Evolutionary conservation across 2,113 vertebrate species (phyloP), one percentile per base, ranked within the genome.

Genomic region (Albula goreensis): DNA sequence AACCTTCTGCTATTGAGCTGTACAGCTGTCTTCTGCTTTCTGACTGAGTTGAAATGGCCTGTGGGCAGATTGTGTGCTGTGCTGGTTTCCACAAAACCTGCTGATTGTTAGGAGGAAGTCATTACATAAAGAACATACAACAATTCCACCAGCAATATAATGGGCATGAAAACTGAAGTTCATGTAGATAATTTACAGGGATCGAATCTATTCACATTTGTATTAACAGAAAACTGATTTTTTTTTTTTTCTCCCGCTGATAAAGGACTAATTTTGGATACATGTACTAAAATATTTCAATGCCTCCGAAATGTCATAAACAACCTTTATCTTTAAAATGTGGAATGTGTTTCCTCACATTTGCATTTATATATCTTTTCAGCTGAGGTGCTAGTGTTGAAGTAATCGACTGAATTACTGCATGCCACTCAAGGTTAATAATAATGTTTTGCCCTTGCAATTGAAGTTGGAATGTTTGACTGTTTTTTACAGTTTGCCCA

Each of bases 81-180:
- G 84, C 89, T 77, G 52, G 85, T 82, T 85, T 81, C 84, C 85
- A 87, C 77, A 90, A 92, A 87, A 86, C 87, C 84, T 81, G 79
- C 63, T 88, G 87, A 94, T 91, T 89, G 92, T 84, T 88, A 79
- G 11, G 78, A 86, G 88, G 87, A 89, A 91, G n/a, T 92, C 83
- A 83, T 90, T 88, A 86, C 87, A 50, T 50, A 60, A 83, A 83
- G 17, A 83, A 83, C 74, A 41, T 74, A 49, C n/a, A 9, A 74
- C 70, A 74, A 31, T 25, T 74, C 70, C 70, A 74, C 70, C 5
- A 31, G 22, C 70, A 74, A 10, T 25, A 22, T 74, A 74, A 74
- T 74, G 70, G 1, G n/a, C 22, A 31, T 8, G 31, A 9, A 74
- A 74, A 74, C 70, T n/a, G 9, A 25, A 22, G 6, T 74, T 2